These are phyloP conservation scores for Melolontha melolontha DNA, from an alignment of 2,888 invertebrate genomes.

Conservation along the genomic window DNA sequence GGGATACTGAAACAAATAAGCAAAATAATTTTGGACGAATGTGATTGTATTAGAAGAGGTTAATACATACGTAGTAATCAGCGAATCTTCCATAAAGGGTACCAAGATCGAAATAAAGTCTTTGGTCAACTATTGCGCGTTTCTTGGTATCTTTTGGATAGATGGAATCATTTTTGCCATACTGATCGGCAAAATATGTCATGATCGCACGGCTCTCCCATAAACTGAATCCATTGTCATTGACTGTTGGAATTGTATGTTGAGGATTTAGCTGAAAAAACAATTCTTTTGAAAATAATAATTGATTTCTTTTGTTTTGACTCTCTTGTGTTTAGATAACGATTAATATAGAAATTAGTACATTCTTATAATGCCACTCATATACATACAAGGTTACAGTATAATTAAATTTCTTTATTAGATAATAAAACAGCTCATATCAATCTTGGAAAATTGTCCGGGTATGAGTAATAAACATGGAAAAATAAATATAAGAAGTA, in stretches of 20 bases:
- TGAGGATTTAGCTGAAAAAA: conserved; percentile 80
- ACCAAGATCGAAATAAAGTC: conserved; percentile 84
- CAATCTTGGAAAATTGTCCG: no score
- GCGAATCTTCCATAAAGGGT: conserved; percentile 78
- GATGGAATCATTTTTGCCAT: conserved; percentile 80
- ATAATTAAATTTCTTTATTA: no score
- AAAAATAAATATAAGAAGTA: no score
- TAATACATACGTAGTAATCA: conserved; percentile 77
- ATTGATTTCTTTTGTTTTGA: no score
- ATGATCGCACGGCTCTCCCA: conserved; percentile 90
- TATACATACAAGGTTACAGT: no score
- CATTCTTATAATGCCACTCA: no score
- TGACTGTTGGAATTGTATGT: conserved; percentile 85
- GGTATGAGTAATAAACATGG: no score
- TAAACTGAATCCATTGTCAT: conserved; percentile 83
- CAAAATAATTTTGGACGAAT: neutral
- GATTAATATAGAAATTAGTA: no score
- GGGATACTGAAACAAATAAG: conserved; percentile 55
- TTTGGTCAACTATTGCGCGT: conserved; percentile 82
- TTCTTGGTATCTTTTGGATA: conserved; percentile 84
- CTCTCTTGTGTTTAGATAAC: no score
- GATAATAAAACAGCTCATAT: no score
- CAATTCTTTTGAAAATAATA: no score
- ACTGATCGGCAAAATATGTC: conserved; percentile 83
- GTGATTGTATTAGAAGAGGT: neutral